These are phyloP conservation scores for Schizotus pectinicornis DNA, from an alignment of 2,888 invertebrate species.

Conservation along the genomic window DNA sequence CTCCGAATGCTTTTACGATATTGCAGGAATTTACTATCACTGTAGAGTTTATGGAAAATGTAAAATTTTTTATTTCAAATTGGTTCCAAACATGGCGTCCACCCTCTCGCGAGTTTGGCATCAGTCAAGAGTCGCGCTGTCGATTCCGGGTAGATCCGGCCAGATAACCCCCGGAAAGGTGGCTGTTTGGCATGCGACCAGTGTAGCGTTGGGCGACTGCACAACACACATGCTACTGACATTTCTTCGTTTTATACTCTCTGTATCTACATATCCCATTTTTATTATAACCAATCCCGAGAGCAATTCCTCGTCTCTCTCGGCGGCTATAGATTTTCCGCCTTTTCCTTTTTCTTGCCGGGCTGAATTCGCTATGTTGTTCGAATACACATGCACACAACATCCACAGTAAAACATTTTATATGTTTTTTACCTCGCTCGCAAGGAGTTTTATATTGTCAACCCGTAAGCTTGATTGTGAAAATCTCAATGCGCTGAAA, in stretches of 20 bases:
- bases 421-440: conserved; percentile 38
- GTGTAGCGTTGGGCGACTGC: conserved; percentile 38
- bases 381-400: conserved; percentile 43
- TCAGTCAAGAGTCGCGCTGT: conserved; percentile 54
- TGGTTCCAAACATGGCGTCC: conserved; percentile 39
- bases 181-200: conserved; percentile 4
- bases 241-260: conserved; percentile 57
- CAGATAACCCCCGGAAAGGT: conserved; percentile 35
- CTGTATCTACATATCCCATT: conserved; percentile 59
- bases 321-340: conserved; percentile 49
- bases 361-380: conserved; percentile 42
- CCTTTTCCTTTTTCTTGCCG: conserved; percentile 38
- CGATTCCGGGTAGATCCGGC: conserved; percentile 45
- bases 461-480: conserved; percentile 36
- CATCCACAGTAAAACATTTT: conserved; percentile 44
- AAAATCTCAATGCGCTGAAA: conserved; percentile 32
- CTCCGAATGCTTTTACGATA: neutral
- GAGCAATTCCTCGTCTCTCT: conserved; percentile 51
- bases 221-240: conserved; percentile 57
- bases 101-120: conserved; percentile 46
- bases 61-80: conserved; percentile 35
- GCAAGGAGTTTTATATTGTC: conserved; percentile 39
- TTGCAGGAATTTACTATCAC: neutral
- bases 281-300: conserved; percentile 58
- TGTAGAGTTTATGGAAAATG: conserved; percentile 28